These are phyloP conservation scores for Chloroclystis v-ata DNA, from an alignment of 2,888 invertebrate species.

Conservation along the genomic window DNA sequence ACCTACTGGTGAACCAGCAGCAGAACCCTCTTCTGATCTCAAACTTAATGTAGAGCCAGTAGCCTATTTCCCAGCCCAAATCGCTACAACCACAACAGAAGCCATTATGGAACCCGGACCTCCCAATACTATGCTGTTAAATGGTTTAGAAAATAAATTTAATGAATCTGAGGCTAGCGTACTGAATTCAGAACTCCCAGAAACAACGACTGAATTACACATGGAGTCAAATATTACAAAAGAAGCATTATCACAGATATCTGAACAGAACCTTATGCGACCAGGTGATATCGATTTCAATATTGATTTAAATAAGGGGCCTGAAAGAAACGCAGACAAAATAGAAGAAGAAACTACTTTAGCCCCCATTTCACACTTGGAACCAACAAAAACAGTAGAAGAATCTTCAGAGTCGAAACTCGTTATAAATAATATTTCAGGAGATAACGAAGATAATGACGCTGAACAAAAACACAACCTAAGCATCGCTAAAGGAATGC, in stretches of 20 bases:
- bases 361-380: neutral
- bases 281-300: neutral
- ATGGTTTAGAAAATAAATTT: neutral
- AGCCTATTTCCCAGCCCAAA: no score
- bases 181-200: no score
- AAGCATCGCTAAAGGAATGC: conserved; percentile 28
- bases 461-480: conserved; percentile 31
- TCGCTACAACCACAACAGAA: conserved; percentile 7
- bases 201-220: no score
- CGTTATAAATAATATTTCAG: no score
- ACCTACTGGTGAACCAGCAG: conserved; percentile 9
- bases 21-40: conserved; percentile 4
- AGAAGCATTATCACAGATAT: neutral
- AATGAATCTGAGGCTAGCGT: no score
- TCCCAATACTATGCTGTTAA: neutral
- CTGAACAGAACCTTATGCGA: neutral
- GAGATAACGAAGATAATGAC: neutral
- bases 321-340: neutral
- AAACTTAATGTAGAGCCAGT: no score
- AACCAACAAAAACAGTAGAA: neutral
- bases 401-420: neutral
- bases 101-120: conserved; percentile 11
- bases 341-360: neutral
- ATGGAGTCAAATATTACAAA: no score
- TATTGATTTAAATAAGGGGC: neutral